Evolutionary conservation across 2,888 invertebrate species (phyloP).

Genomic region (Imbricaverruca yamaguchii): DNA sequence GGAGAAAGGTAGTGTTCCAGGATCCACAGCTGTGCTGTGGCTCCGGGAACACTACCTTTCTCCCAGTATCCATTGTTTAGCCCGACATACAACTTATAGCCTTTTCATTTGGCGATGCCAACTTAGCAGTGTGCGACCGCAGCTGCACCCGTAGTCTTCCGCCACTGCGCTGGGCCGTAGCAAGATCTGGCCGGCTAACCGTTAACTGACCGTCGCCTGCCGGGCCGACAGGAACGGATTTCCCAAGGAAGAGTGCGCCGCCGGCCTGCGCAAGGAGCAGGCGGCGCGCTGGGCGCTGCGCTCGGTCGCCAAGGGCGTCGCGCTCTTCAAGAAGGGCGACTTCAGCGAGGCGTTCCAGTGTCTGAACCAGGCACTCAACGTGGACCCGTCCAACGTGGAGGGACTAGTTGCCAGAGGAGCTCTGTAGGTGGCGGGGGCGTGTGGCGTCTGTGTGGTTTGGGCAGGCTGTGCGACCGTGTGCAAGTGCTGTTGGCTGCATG

Average conservation of each 20-base stretch:
- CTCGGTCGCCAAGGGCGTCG: constrained; percentile 90
- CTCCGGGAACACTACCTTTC: too few species aligned
- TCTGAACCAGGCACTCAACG: constrained; percentile 82
- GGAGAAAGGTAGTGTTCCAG: too few species aligned
- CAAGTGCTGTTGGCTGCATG: neutral
- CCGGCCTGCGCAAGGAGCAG: constrained; percentile 77
- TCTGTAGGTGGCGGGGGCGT: constrained; percentile 48
- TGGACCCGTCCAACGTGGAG: constrained; percentile 85
- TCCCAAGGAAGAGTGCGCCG: constrained; percentile 69
- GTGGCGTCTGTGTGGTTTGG: neutral
- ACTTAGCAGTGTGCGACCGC: too few species aligned
- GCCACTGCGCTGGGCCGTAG: too few species aligned
- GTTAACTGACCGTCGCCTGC: too few species aligned
- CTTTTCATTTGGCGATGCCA: too few species aligned
- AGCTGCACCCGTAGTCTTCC: too few species aligned
- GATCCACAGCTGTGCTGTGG: too few species aligned
- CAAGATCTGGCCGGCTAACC: too few species aligned
- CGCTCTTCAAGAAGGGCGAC: constrained; percentile 84
- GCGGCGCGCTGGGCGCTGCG: constrained; percentile 90
- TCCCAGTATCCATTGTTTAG: too few species aligned
- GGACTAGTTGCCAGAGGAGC: constrained; percentile 86
- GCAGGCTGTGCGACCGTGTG: neutral
- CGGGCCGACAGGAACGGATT: constrained; percentile 50
- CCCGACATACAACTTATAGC: too few species aligned
- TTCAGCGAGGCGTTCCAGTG: constrained; percentile 93